phyloP scores from a whole-genome alignment of 2,888 invertebrate genomes.

The Galerucella nymphaeae region DNA sequence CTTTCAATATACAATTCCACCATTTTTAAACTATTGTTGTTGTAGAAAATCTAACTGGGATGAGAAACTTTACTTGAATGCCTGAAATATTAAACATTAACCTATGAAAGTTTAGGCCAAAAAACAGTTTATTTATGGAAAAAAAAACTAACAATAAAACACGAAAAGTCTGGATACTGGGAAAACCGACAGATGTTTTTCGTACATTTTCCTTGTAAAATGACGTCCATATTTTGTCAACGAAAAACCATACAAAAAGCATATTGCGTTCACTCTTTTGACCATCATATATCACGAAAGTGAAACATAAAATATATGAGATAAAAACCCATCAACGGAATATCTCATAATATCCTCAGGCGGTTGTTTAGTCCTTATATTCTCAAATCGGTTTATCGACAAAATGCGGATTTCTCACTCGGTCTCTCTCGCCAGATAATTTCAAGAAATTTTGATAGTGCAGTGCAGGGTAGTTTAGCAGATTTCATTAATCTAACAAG shows the following conservation, averaged over 20 bases:
- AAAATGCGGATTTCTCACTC: conserved; percentile 22
- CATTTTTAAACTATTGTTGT: too few relatives aligned
- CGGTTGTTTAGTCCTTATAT: conserved; percentile 32
- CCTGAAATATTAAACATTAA: too few relatives aligned
- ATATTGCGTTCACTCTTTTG: conserved; percentile 28
- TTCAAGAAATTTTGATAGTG: not conserved
- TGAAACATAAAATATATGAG: conserved; percentile 32
- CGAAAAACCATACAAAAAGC: conserved; percentile 2
- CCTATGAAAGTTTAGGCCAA: too few relatives aligned
- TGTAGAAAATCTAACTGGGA: too few relatives aligned
- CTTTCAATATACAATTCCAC: too few relatives aligned
- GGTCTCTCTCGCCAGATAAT: conserved; percentile 2
- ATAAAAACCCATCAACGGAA: conserved; percentile 28
- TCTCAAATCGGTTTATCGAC: conserved; percentile 26
- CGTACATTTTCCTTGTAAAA: conserved; percentile 17
- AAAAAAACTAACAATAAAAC: too few relatives aligned
- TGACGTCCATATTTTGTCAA: conserved; percentile 29
- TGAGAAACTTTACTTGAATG: too few relatives aligned
- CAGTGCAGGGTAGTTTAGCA: not conserved
- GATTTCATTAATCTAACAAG: not conserved
- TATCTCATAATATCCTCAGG: conserved; percentile 31
- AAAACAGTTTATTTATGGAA: too few relatives aligned
- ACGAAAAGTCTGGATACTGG: not conserved
- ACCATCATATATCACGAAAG: conserved; percentile 26
- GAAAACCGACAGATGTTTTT: conserved; percentile 15